Base-by-base conservation (phyloP, 2,797 vertebrate species). In the Gymnocypris eckloni region DNA sequence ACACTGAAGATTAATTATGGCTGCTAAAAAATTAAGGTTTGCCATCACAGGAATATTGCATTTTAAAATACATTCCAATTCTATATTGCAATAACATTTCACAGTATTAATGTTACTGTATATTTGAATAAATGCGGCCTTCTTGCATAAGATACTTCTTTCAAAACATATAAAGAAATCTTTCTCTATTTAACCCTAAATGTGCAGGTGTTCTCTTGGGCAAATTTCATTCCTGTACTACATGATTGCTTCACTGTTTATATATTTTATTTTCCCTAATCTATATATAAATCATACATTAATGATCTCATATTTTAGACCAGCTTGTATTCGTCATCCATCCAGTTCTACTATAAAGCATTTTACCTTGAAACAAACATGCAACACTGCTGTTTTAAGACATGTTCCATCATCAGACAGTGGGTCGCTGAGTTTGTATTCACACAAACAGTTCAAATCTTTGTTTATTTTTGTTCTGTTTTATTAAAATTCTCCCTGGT, bases 391-490 rank as follows among this genome's bases (percentile, higher is more conserved):
- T n/a, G n/a, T n/a, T n/a, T n/a, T n/a, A n/a, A n/a, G n/a, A n/a
- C n/a, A 2, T 52, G 48, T 78, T 41, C 20, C 37, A n/a, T 25
- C 37, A 15, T 25, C 33, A 61, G 20, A 76, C 13, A 33, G 5
- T 52, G 33, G 59, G 22, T 67, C 8, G 22, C 70, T 73, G 28
- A 54, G 52, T 28, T 73, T 73, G 11, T 61, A 61, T 56, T 61
- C 54, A 56, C 50, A 67, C 64, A 69, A 25, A 15, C 13, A 18
- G 16, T 79, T 64, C 4, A 72, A 37, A 48, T 72, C 10, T 37
- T 56, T 48, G 22, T 77, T 61, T 71, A 85, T 72, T 64, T 79
- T 45, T 22, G n/a, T 69, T 84, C 12, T 39, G 41, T 22, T 78
- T 70, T 61, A 59, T 54, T 59, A n/a, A 71, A 43, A 67, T 22